phyloP scores from a whole-genome alignment of 2,113 vertebrate species.

The Callionymus lyra region DNA sequence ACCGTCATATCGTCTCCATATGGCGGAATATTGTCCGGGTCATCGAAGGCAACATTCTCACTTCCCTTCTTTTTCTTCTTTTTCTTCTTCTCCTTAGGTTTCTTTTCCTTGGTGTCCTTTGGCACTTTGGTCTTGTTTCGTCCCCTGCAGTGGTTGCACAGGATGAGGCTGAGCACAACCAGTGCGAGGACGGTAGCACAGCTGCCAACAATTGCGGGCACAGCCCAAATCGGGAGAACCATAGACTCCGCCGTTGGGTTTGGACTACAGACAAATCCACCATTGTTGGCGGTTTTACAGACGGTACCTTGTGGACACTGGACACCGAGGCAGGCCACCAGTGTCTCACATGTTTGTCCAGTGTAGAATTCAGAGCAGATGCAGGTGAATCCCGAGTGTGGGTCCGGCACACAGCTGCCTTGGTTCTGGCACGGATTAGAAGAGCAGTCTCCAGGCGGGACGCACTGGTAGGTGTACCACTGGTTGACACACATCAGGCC shows the following conservation, averaged over 20 bases:
- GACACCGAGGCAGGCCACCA: conserved; percentile 82
- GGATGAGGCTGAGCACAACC: conserved; percentile 85
- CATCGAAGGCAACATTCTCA: conserved; percentile 91
- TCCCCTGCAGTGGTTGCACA: conserved; percentile 87
- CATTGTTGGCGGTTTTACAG: conserved; percentile 66
- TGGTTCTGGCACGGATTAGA: conserved; percentile 86
- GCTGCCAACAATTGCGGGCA: conserved; percentile 90
- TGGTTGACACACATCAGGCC: conserved; percentile 89
- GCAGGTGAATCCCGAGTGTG: conserved; percentile 72
- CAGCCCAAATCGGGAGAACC: conserved; percentile 88
- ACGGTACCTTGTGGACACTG: conserved; percentile 72
- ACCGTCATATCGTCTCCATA: conserved; percentile 92
- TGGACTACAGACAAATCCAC: conserved; percentile 71
- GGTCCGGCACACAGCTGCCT: conserved; percentile 80
- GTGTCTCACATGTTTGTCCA: conserved; percentile 74
- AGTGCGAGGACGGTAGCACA: conserved; percentile 83
- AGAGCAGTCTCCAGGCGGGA: conserved; percentile 81
- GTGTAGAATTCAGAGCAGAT: conserved; percentile 79
- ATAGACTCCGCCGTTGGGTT: conserved; percentile 55
- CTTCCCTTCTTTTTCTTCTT: conserved; percentile 98
- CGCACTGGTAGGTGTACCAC: conserved; percentile 88
- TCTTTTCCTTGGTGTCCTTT: conserved; percentile 78
- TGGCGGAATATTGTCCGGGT: conserved; percentile 88
- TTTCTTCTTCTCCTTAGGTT: conserved; percentile 87
- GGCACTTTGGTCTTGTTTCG: conserved; percentile 72